These are phyloP conservation scores for Berghia stephanieae DNA, from an alignment of 1,140 invertebrate species.

Conservation along the genomic window DNA sequence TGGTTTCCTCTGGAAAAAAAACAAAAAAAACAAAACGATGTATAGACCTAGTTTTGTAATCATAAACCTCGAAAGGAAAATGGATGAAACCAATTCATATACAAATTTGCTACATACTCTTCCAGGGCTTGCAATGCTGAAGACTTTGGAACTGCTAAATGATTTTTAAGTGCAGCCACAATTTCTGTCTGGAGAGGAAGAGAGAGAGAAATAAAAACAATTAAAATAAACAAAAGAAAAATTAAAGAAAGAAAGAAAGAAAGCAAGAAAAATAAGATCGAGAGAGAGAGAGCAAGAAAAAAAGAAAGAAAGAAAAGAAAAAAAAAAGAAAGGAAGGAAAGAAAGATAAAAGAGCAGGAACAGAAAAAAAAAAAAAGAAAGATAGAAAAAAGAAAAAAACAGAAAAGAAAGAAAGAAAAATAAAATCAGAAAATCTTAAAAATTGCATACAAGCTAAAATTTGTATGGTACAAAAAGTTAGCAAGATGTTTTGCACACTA, in stretches of 20 bases:
- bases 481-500: too few relatives aligned
- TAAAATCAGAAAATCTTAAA: too few relatives aligned
- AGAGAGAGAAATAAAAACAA: slow-evolving; percentile 38
- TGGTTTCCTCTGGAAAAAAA: too few relatives aligned
- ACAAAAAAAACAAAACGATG: background rate
- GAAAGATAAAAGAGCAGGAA: too few relatives aligned
- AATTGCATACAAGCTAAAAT: too few relatives aligned
- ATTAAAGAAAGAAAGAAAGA: background rate
- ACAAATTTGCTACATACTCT: slow-evolving; percentile 80
- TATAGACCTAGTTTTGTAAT: background rate
- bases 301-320: background rate
- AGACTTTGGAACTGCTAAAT: slow-evolving; percentile 76
- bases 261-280: background rate
- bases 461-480: too few relatives aligned
- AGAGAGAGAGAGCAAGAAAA: background rate
- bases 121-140: slow-evolving; percentile 81
- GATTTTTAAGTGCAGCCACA: slow-evolving; percentile 76
- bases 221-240: background rate
- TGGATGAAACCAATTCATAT: too few relatives aligned
- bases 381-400: too few relatives aligned
- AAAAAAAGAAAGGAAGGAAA: too few relatives aligned
- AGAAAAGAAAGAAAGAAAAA: too few relatives aligned
- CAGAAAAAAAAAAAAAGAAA: too few relatives aligned
- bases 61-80: too few relatives aligned
- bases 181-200: slow-evolving; percentile 78